Conservation (phyloP, 2,888 invertebrate genomes). For the Acronicta alni region DNA sequence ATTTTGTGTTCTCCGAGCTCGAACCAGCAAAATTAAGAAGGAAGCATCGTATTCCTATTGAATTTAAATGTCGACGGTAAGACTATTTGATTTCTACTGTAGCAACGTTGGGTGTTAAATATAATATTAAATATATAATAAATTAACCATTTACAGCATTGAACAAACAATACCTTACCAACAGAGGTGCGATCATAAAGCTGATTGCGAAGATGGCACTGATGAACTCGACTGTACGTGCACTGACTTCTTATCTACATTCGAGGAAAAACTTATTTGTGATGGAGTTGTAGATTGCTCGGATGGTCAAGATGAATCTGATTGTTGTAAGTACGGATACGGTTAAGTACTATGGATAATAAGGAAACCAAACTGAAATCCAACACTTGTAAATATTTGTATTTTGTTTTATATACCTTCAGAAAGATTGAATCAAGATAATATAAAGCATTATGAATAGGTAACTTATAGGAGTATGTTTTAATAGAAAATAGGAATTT, state of each 20-base stretch:
- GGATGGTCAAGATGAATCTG: slow-evolving; percentile 93
- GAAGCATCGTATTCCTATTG: slow-evolving; percentile 69
- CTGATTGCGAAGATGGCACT: slow-evolving; percentile 95
- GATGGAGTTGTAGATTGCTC: slow-evolving; percentile 93
- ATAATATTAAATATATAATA: too few species aligned
- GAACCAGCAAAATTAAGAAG: slow-evolving; percentile 77
- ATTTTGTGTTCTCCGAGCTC: slow-evolving; percentile 66
- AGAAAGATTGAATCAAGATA: too few species aligned
- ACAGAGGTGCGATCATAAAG: slow-evolving; percentile 91
- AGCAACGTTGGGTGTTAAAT: too few species aligned
- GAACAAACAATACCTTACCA: slow-evolving; percentile 90
- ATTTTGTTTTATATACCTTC: too few species aligned
- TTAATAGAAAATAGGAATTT: too few species aligned
- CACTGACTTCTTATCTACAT: slow-evolving; percentile 90
- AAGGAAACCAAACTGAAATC: not conserved
- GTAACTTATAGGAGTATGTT: too few species aligned
- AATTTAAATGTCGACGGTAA: slow-evolving; percentile 85
- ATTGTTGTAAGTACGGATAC: slow-evolving; percentile 90
- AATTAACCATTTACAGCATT: slow-evolving; percentile 85
- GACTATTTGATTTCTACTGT: not conserved
- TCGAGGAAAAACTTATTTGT: slow-evolving; percentile 90
- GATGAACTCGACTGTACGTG: slow-evolving; percentile 94
- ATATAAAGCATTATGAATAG: too few species aligned
- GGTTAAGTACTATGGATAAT: slow-evolving; percentile 76
- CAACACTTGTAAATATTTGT: not conserved